Evolutionary conservation across 2,888 invertebrate species (phyloP), one percentile per base, ranked within the genome.

Genomic region (Phalera bucephala): DNA sequence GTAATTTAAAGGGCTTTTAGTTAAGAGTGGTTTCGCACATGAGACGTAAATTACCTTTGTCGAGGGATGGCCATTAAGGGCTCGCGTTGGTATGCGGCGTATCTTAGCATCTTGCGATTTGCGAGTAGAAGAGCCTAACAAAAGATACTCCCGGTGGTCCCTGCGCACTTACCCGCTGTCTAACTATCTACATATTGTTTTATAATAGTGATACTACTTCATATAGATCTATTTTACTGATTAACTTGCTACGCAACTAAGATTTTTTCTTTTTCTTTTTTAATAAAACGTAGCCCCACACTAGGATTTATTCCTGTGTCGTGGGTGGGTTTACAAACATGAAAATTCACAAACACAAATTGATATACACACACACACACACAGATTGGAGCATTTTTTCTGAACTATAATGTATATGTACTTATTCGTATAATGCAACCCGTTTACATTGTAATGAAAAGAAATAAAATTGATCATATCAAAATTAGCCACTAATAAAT

Each of bases 1-100:
- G 77, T 82, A 84, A 87, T 87, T 87, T 87, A 83, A 76, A 70
- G 69, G 75, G 84, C 83, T 87, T 85, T 87, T 85, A 86, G 86
- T 83, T 80, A 81, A 84, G 76, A 82, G 81, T 80, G 80, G 81
- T 80, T 87, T 84, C 79, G 85, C 87, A 87, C 82, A 82, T 82
- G 79, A 80, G 80, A 85, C 81, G 81, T 88, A 88, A 88, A 87
- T 88, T 87, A 82, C 80, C 73, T 76, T 61, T 59, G 75, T 70
- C 75, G 67, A 73, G 79, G 79, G 80, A 77, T 76, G 75, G 79
- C 82, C 80, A 84, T 86, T 88, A 87, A 77, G 73, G 80, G 64
- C 57, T 73, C 73, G 78, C 78, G 74, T 81, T 60, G 81, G 86
- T 74, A 80, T 80, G 81, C 82, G 65, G 68, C 81, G 73, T 87